Evolutionary conservation across 2,888 invertebrate genomes (phyloP).

Genomic region (Odontocolon sp.): DNA sequence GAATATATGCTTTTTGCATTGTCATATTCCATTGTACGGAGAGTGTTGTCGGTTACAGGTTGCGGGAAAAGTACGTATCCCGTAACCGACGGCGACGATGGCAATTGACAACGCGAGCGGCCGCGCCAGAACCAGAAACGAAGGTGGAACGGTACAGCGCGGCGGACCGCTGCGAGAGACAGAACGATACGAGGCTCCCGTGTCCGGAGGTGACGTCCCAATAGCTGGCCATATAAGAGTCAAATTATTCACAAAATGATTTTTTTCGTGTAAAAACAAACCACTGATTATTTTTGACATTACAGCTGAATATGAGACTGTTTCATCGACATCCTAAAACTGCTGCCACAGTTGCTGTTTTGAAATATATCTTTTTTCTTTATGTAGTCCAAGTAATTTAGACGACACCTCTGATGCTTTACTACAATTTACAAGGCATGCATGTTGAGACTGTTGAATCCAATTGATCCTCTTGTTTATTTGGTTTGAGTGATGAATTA

Average conservation of each 20-base stretch:
- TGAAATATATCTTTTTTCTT: not conserved
- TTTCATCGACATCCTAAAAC: not conserved
- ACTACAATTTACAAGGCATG: not conserved
- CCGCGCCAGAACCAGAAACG: too few relatives aligned
- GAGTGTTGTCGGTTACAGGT: conserved; percentile 76
- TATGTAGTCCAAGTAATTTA: not conserved
- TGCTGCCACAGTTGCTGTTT: not conserved
- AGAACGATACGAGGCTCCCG: too few relatives aligned
- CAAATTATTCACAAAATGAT: too few relatives aligned
- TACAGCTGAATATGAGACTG: not conserved
- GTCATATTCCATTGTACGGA: conserved; percentile 78
- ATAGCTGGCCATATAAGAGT: too few relatives aligned
- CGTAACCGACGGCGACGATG: conserved; percentile 68
- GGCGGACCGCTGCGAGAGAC: conserved; percentile 44
- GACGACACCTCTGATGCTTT: not conserved
- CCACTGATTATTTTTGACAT: not conserved
- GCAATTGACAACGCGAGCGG: conserved; percentile 73
- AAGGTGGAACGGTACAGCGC: too few relatives aligned
- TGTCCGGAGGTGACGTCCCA: too few relatives aligned
- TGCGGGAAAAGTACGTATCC: conserved; percentile 53
- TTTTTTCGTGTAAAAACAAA: too few relatives aligned
- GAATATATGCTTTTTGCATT: conserved; percentile 76
- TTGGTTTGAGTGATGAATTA: too few relatives aligned
- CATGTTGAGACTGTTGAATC: not conserved
- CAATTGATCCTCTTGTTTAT: too few relatives aligned